Base-by-base conservation (phyloP, 2,888 invertebrate genomes). In the Resseliella maxima region DNA sequence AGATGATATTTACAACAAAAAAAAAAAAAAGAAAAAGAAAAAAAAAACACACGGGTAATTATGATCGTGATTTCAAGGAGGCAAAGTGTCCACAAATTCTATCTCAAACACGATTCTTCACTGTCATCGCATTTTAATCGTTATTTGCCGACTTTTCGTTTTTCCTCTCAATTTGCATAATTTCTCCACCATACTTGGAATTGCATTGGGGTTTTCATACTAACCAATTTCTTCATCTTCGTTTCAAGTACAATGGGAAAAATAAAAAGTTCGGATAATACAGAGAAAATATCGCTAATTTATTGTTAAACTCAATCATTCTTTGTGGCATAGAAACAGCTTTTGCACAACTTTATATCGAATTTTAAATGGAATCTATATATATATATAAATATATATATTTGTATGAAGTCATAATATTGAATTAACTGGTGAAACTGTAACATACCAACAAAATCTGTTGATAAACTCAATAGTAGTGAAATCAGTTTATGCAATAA, bases 101-200 rank as follows among this genome's bases (percentile, higher is more conserved):
- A n/a, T 27, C 10, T 59, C 24, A 59, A 59, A 12, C 12, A 59
- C 41, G 41, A 41, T 41, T 41, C 6, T 59, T 1, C 72, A 31
- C 1, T 72, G 27, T 72, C 72, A 31, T 35, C 31, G 72, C 31
- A 15, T 72, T 24, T 27, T 31, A 72, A 72, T 72, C 6, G 72
- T 72, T 50, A 21, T 50, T 72, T 3, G 5, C 15, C 2, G 2
- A 50, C 21, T 50, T 21, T 50, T 18, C 10, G 6, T 59, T 15
- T 31, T 15, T 72, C 31, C n/a, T n/a, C n/a, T n/a, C 15, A 15
- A 72, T 72, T 72, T 72, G 72, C 72, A 72, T 72, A 72, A 31
- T 72, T 72, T 72, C 12, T 15, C 31, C 15, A 15, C 6, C 15
- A 12, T 72, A 15, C 2, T 59, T 50, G 59, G 15, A 31, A 31